Conservation (phyloP, 2,797 vertebrate genomes). For the Schizopygopsis pylzovi region DNA sequence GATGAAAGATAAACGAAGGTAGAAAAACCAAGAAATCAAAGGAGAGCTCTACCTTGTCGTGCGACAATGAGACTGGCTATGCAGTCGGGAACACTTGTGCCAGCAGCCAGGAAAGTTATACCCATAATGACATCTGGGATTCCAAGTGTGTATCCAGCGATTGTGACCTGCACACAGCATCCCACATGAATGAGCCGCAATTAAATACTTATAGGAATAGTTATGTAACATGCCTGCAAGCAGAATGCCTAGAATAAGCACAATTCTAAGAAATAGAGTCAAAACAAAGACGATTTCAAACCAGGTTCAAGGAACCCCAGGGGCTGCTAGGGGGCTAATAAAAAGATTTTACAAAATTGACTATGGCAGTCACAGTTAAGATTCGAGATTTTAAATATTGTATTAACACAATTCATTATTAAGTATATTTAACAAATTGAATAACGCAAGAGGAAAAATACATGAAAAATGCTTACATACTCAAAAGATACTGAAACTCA, state of each 20-base stretch:
- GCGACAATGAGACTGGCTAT: constrained; percentile 90
- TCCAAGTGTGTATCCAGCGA: constrained; percentile 86
- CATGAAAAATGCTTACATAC: not conserved
- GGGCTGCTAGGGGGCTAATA: not conserved
- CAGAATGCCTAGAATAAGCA: not conserved
- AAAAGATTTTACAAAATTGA: not conserved
- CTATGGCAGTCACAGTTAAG: not conserved
- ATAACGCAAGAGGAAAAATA: not conserved
- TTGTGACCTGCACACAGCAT: constrained; percentile 78
- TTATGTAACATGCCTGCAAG: constrained; percentile 63
- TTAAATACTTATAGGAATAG: not conserved
- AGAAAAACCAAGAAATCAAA: constrained; percentile 7
- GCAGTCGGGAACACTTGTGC: constrained; percentile 89
- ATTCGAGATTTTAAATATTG: not conserved
- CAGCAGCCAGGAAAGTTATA: constrained; percentile 88
- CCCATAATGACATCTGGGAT: constrained; percentile 91
- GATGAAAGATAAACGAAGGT: constrained; percentile 8
- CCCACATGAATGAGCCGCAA: not conserved
- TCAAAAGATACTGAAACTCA: constrained; percentile 74
- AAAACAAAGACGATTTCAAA: not conserved
- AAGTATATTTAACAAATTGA: not conserved
- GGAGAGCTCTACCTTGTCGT: constrained; percentile 81
- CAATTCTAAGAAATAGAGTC: not conserved
- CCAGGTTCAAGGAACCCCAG: not conserved
- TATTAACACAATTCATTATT: not conserved